phyloP scores from a whole-genome alignment of 2,888 invertebrate genomes.

The Drosophila yooni region DNA sequence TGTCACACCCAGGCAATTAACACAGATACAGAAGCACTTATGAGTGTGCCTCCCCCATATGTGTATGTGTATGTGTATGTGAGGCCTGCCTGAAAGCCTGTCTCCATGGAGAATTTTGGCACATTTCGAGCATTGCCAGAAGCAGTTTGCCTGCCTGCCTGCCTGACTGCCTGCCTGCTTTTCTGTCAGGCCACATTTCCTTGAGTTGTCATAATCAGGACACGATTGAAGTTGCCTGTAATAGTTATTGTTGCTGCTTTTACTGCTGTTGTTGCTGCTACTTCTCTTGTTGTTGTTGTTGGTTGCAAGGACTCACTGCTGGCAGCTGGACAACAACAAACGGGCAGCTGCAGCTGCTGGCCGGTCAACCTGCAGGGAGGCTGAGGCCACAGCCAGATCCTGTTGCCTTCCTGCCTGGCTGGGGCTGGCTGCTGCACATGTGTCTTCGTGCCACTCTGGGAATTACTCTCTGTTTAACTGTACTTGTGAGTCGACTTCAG shows the following conservation, averaged over 20 bases:
- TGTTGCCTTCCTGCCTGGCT: conserved; percentile 7
- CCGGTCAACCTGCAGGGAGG: conserved; percentile 45
- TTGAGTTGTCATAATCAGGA: conserved; percentile 78
- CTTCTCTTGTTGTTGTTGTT: neutral
- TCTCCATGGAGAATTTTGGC: conserved; percentile 64
- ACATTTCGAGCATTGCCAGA: conserved; percentile 49
- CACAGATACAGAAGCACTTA: conserved; percentile 42
- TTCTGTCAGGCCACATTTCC: conserved; percentile 59
- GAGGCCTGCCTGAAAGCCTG: conserved; percentile 46
- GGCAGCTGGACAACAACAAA: conserved; percentile 46
- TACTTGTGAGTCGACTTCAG: conserved; percentile 3
- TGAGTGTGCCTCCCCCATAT: neutral
- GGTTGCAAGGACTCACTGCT: conserved; percentile 54
- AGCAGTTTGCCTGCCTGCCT: conserved; percentile 37
- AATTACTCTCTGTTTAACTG: conserved; percentile 4
- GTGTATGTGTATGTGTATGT: conserved; percentile 23
- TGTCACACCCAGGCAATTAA: conserved; percentile 66
- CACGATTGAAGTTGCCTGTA: conserved; percentile 67
- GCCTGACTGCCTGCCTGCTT: conserved; percentile 10
- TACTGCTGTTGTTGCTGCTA: neutral
- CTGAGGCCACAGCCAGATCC: conserved; percentile 33
- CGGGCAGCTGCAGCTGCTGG: conserved; percentile 45
- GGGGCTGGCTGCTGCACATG: conserved; percentile 32
- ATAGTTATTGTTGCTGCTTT: conserved; percentile 26
- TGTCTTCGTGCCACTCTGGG: conserved; percentile 21